Base-by-base conservation (phyloP, 2,888 invertebrate genomes). In the Rhamnusium bicolor region DNA sequence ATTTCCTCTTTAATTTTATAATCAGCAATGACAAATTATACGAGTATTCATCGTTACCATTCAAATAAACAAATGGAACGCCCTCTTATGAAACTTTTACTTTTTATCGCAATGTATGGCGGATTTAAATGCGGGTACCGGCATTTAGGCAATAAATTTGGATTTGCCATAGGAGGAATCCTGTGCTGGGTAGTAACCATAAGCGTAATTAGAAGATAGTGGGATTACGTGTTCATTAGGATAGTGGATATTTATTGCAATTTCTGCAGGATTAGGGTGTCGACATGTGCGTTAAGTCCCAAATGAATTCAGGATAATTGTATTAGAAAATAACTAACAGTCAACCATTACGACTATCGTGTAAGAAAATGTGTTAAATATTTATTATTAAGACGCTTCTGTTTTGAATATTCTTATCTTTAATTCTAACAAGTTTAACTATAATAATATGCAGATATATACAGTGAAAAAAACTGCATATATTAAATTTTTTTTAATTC, bases 161-260 rank as follows among this genome's bases (percentile, higher is more conserved):
- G 75, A 77, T 79, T 77, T 76, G 75, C 80, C 72, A 70, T 78
- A 72, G 79, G 79, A 80, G 74, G 80, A 81, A 82, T 81, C 81
- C 82, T 77, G 77, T 56, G 74, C 69, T 40, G 62, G 77, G 79
- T 77, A 80, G 72, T 79, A 77, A 80, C 79, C 79, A 79, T 81
- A 80, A 79, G 80, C 79, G 84, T 84, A 84, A 85, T 85, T 85
- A 84, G 84, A 82, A 84, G 85, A 85, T 84, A 84, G 84, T 82
- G 77, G 83, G 84, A 85, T 85, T 85, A 85, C 81, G 83, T 82
- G 83, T 83, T 84, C 83, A 85, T 85, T 84, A 85, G 82, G 83
- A 81, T 81, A 82, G 83, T 82, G 82, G 82, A 83, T 82, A 83
- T 83, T 85, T 85, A 85, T 84, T 79, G 78, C 78, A 78, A 80